Conservation (phyloP, 2,113 vertebrate genomes). For the Heloderma charlesbogerti region DNA sequence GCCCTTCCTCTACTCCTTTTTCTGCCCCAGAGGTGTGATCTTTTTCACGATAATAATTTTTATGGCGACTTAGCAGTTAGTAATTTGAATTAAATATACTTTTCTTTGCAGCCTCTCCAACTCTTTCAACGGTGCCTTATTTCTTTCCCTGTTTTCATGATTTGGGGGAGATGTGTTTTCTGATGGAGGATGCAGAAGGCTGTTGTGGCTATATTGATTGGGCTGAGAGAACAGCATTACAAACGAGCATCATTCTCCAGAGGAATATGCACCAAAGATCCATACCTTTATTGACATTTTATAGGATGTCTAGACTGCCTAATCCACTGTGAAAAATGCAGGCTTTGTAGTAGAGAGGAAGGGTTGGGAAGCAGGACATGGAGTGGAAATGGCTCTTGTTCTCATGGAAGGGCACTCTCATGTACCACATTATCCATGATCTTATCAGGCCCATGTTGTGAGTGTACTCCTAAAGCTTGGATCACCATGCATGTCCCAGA, state of each 20-base stretch:
- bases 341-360: conserved; percentile 58
- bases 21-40: conserved; percentile 79
- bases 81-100: conserved; percentile 71
- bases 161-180: conserved; percentile 55
- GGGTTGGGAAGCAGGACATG: conserved; percentile 30
- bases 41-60: conserved; percentile 81
- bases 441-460: conserved; percentile 39
- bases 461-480: conserved; percentile 40
- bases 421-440: conserved; percentile 35
- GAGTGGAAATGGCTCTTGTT: conserved; percentile 14
- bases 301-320: conserved; percentile 74
- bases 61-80: conserved; percentile 71
- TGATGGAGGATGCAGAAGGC: conserved; percentile 56
- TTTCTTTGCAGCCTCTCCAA: conserved; percentile 34
- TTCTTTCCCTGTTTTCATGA: conserved; percentile 35
- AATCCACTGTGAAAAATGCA: conserved; percentile 76
- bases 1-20: conserved; percentile 60
- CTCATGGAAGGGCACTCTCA: conserved; percentile 3
- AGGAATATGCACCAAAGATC: conserved; percentile 66
- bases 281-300: conserved; percentile 75
- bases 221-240: conserved; percentile 41
- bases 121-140: conserved; percentile 42
- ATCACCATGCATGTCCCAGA: conserved; percentile 37
- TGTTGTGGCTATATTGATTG: conserved; percentile 74
- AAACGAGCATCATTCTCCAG: conserved; percentile 71